A percentile compares a stretch with the other conserved stretches of the same genome.
These are phyloP conservation scores for Hydrocynus forskahlii DNA, from an alignment of 2,797 vertebrate genomes.

Conservation along the genomic window DNA sequence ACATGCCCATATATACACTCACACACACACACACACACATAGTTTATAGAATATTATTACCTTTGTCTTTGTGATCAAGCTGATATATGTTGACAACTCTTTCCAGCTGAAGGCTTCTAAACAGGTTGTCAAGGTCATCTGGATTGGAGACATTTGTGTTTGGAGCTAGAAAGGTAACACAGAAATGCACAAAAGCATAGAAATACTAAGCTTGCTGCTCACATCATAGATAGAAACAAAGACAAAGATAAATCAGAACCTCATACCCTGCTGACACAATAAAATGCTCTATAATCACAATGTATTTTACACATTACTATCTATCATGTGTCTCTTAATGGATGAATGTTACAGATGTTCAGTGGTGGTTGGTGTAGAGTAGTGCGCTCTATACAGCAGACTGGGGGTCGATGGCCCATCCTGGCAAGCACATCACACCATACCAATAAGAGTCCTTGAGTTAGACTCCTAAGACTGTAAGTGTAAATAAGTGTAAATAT, in stretches of 20 bases:
- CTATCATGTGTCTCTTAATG: too few relatives aligned
- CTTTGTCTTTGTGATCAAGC: conserved; percentile 46
- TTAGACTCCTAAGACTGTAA: too few relatives aligned
- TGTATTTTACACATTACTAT: background rate
- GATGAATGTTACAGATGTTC: too few relatives aligned
- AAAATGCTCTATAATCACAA: background rate
- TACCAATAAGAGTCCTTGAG: too few relatives aligned
- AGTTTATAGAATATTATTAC: conserved; percentile 34
- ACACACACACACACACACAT: too few relatives aligned
- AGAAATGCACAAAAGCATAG: background rate
- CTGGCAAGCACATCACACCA: too few relatives aligned
- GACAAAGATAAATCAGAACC: background rate
- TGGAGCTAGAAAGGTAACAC: conserved; percentile 39
- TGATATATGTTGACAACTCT: conserved; percentile 56
- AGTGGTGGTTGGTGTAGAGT: too few relatives aligned
- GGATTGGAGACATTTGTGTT: conserved; percentile 43
- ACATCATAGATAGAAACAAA: background rate
- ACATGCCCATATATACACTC: too few relatives aligned
- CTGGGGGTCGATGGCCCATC: too few relatives aligned
- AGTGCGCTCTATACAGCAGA: too few relatives aligned
- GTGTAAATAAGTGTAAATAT: too few relatives aligned
- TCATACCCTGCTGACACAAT: background rate
- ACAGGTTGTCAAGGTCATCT: conserved; percentile 58
- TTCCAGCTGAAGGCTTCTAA: conserved; percentile 63
- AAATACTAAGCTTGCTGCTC: background rate